A percentile compares a stretch with the other conserved stretches of the same genome.
phyloP scores from a whole-genome alignment of 2,888 invertebrate species.

The Hydropsyche betteni region DNA sequence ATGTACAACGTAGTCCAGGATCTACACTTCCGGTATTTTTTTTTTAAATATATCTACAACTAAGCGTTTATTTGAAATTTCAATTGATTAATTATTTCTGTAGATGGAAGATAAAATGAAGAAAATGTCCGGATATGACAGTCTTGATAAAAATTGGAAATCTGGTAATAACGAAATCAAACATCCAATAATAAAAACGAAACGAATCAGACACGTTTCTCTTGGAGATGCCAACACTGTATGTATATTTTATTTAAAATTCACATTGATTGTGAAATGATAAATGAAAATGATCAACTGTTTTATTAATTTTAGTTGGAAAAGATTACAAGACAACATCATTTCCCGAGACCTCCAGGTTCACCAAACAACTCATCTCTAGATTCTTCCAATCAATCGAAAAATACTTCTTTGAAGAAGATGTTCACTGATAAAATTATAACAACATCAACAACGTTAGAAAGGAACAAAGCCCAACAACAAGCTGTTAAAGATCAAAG shows the following conservation, averaged over 20 bases:
- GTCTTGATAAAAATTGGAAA: slow-evolving; percentile 38
- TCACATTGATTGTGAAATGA: not conserved
- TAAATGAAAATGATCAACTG: not conserved
- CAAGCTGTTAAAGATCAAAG: slow-evolving; percentile 57
- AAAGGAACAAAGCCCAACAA: slow-evolving; percentile 58
- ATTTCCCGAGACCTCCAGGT: slow-evolving; percentile 63
- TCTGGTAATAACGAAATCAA: slow-evolving; percentile 30
- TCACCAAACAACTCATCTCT: slow-evolving; percentile 63
- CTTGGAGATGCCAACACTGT: slow-evolving; percentile 79
- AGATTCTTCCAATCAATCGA: slow-evolving; percentile 59
- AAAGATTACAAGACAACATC: slow-evolving; percentile 62
- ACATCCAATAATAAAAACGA: slow-evolving; percentile 30
- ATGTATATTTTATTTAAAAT: slow-evolving; percentile 50
- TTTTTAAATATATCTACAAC: not conserved
- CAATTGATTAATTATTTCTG: not conserved
- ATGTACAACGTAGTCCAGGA: slow-evolving; percentile 47
- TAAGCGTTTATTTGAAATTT: slow-evolving; percentile 15
- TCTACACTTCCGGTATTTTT: slow-evolving; percentile 52
- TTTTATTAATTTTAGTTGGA: slow-evolving; percentile 61
- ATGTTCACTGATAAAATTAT: slow-evolving; percentile 65
- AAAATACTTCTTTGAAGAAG: slow-evolving; percentile 62
- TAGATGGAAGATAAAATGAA: slow-evolving; percentile 28
- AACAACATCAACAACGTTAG: slow-evolving; percentile 60
- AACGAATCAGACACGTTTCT: slow-evolving; percentile 72
- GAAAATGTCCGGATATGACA: slow-evolving; percentile 36